Conservation (phyloP, 2,113 vertebrate genomes). For the Athene cunicularia region DNA sequence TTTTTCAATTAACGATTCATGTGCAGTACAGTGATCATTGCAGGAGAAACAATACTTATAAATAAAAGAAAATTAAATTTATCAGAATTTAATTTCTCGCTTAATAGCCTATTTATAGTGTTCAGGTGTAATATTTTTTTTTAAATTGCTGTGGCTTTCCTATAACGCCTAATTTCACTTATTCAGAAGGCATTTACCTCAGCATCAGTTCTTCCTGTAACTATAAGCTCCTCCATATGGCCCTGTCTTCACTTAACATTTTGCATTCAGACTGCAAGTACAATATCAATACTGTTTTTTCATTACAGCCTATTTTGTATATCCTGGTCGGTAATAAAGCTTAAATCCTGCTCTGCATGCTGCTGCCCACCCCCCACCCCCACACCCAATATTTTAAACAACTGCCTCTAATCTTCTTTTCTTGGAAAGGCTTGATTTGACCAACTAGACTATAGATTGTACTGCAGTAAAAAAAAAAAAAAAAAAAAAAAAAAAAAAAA, state of each 20-base stretch:
- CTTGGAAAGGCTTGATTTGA: conserved; percentile 80
- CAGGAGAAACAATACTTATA: not conserved
- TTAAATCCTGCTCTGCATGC: conserved; percentile 51
- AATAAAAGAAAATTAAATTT: not conserved
- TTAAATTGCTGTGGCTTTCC: not conserved
- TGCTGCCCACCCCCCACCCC: not conserved
- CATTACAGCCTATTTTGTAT: conserved; percentile 66
- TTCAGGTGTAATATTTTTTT: conserved; percentile 15
- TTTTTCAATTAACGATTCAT: not conserved
- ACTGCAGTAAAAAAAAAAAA: conserved; percentile 32
- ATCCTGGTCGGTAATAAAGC: conserved; percentile 77
- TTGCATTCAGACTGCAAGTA: conserved; percentile 48
- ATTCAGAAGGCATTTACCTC: conserved; percentile 43
- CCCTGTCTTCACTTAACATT: conserved; percentile 70
- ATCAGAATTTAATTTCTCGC: not conserved
- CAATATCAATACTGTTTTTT: conserved; percentile 68
- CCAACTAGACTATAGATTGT: conserved; percentile 73
- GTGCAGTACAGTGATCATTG: not conserved
- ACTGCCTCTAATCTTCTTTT: conserved; percentile 84
- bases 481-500: conserved; percentile 2
- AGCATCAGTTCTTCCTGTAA: conserved; percentile 31
- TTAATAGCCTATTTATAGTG: conserved; percentile 34
- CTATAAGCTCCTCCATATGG: conserved; percentile 82
- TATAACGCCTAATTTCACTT: conserved; percentile 62
- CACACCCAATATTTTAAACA: conserved; percentile 73